Base-by-base conservation (phyloP, 2,888 invertebrate genomes). In the Diaphora mendica region DNA sequence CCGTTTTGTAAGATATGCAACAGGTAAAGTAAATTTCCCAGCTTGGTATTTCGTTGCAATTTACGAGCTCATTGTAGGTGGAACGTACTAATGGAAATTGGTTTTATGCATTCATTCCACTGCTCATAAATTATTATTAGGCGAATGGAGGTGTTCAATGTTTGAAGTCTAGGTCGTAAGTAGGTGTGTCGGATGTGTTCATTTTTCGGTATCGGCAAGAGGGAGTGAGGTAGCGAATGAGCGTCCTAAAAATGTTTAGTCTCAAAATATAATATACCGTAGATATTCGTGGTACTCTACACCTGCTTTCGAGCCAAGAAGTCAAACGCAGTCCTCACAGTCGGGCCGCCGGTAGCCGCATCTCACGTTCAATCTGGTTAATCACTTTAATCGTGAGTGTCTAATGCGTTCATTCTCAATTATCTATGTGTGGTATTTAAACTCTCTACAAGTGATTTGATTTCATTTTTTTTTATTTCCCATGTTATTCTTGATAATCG, bases 221-320 rank as follows among this genome's bases (percentile, higher is more conserved):
- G 84, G 82, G 89, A 91, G 81, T 84, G 89, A 89, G 90, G 88
- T 78, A 77, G 85, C 76, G 85, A 81, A 81, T 80, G 80, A 59
- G 83, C 83, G 88, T 89, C 88, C 86, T 89, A 91, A 92, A 90
- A 91, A 90, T 90, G 90, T 84, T 86, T 85, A 85, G 82, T 91
- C 93, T 91, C 85, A 90, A 93, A 93, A 93, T 93, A 93, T 92
- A 92, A 88, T 91, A 90, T 88, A 91, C 89, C 87, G 87, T 92
- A 91, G 91, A 89, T 90, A 89, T 91, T 92, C 88, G 87, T 85
- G 88, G 89, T 76, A 68, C 74, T 76, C 83, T 89, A 87, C 91
- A 93, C 93, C 95, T 95, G 94, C 90, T 86, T 79, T 73, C 84
- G 86, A 85, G 91, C 90, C 91, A 90, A 90, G 86, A 89, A 87